These are phyloP conservation scores for Eupithecia exiguata DNA, from an alignment of 2,888 invertebrate genomes.

Conservation along the genomic window DNA sequence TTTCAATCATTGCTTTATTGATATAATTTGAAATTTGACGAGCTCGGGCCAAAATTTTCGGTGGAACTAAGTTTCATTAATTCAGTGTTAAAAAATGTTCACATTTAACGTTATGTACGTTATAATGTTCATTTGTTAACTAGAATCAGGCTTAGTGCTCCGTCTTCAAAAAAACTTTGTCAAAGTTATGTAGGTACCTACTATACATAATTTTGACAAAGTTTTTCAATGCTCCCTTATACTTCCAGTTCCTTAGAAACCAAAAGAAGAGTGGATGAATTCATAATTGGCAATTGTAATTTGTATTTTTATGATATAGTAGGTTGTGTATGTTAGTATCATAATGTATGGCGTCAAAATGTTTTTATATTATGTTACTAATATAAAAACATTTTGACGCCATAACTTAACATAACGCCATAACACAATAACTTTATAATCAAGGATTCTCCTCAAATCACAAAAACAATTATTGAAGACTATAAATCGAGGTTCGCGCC, in stretches of 20 bases:
- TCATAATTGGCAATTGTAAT: too few relatives aligned
- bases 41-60: neutral
- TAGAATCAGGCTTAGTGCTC: neutral
- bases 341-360: too few relatives aligned
- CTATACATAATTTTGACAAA: too few relatives aligned
- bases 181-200: too few relatives aligned
- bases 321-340: too few relatives aligned
- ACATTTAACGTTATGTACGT: neutral
- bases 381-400: too few relatives aligned
- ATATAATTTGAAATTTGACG: neutral
- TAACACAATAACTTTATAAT: neutral
- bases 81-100: neutral
- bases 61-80: neutral
- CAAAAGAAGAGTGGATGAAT: too few relatives aligned
- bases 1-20: neutral
- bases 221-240: too few relatives aligned
- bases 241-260: too few relatives aligned
- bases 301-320: too few relatives aligned
- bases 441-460: conserved; percentile 52
- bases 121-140: neutral
- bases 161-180: neutral
- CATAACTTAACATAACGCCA: too few relatives aligned
- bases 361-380: too few relatives aligned
- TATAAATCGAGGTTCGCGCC: conserved; percentile 80
- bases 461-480: conserved; percentile 80